Evolutionary conservation across 2,797 vertebrate genomes (phyloP).

Genomic region (Sebastes steindachneri): DNA sequence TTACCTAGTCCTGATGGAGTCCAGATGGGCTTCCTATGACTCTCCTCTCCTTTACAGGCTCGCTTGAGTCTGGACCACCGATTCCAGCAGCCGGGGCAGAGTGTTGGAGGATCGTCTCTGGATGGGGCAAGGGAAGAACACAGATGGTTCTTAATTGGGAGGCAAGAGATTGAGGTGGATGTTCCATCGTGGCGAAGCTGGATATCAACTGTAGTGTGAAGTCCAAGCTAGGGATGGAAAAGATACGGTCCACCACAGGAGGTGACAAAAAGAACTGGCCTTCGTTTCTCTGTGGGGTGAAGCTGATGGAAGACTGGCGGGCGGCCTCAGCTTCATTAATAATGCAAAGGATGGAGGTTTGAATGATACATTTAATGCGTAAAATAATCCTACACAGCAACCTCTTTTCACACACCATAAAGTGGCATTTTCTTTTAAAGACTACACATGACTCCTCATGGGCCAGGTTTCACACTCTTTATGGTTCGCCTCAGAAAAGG

Average conservation of each 20-base stretch:
- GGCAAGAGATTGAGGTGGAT: conserved; percentile 25
- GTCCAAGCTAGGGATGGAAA: conserved; percentile 35
- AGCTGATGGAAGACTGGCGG: neutral
- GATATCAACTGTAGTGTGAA: conserved; percentile 29
- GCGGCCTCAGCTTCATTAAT: neutral
- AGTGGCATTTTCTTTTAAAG: conserved; percentile 2
- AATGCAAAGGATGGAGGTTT: conserved; percentile 3
- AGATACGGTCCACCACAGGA: conserved; percentile 13
- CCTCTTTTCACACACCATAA: conserved; percentile 3
- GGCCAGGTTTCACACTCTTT: conserved; percentile 46
- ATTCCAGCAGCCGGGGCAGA: conserved; percentile 51
- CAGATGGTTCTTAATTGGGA: conserved; percentile 55
- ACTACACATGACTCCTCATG: conserved; percentile 6
- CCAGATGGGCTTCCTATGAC: conserved; percentile 78
- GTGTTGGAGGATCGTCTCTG: conserved; percentile 29
- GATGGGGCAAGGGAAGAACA: conserved; percentile 33
- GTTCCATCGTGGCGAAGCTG: conserved; percentile 32
- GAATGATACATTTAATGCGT: neutral
- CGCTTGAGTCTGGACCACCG: conserved; percentile 55
- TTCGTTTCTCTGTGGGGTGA: neutral
- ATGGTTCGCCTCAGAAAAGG: conserved; percentile 32
- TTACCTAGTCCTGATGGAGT: conserved; percentile 77
- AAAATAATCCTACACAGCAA: neutral
- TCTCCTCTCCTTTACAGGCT: conserved; percentile 51
- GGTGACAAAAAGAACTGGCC: conserved; percentile 14